Base-by-base conservation (phyloP, 1,140 invertebrate species). In the Hyles euphorbiae region DNA sequence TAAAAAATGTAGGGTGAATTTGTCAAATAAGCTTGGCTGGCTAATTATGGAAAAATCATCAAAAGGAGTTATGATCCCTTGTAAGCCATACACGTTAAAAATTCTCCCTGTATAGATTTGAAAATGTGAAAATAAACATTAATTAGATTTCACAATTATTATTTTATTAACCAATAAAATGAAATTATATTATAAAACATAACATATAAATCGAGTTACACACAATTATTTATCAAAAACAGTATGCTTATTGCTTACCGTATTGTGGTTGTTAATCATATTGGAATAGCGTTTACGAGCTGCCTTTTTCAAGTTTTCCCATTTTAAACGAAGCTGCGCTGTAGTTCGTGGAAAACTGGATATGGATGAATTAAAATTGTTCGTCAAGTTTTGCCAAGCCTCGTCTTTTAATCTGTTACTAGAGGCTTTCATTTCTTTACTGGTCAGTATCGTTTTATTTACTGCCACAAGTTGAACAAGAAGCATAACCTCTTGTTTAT, bases 281-380 rank as follows among this genome's bases (percentile, higher is more conserved):
- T 56, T 56, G 11, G 48, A 22, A 7, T 43, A 47, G 34, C 56
- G 22, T 53, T 59, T 63, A 12, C 53, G 61, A 34, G 61, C 57
- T 10, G 49, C 11, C 40, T 60, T 65, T 46, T 65, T 65, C 22
- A 65, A 45, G 40, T 65, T 65, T n/a, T 65, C 63, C 58, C 63
- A 65, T 61, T 65, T 65, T 33, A 65, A 11, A 32, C 53, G 36
- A 34, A 65, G 55, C 45, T 65, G 63, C 5, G 46, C 6, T 34
- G 40, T 5, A 12, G 34, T 60, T 12, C 63, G 48, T 8, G 59
- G 58, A 5, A 46, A 47, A 40, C 52, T 58, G 12, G 40, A 11
- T 11, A 59, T 32, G 10, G 43, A 44, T 11, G 60, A 44, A 59
- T 61, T 63, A 56, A 67, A 63, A 40, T 58, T 12, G 3, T 45